phyloP scores from a whole-genome alignment of 2,113 vertebrate species.

The Megaleporinus macrocephalus region DNA sequence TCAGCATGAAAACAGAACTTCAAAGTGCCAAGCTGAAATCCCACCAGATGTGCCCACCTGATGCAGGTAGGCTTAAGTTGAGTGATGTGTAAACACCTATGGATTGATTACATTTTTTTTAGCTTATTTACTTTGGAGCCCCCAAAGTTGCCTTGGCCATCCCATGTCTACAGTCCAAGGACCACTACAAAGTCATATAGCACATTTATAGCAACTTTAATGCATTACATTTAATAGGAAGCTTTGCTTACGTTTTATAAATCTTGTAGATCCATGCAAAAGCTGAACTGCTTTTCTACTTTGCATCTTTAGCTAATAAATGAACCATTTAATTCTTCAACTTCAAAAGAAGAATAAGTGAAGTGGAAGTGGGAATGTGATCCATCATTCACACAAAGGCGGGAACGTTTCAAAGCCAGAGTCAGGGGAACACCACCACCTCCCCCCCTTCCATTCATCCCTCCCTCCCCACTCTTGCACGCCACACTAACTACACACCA shows the following conservation, averaged over 20 bases:
- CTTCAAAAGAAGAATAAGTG: background rate
- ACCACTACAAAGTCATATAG: too few species aligned
- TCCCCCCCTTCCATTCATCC: background rate
- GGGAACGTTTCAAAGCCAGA: background rate
- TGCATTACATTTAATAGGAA: too few species aligned
- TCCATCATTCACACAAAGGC: background rate
- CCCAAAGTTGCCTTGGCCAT: too few species aligned
- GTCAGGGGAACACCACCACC: background rate
- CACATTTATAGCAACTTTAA: too few species aligned
- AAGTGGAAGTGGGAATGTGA: background rate
- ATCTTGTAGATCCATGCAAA: too few species aligned
- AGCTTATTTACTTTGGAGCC: too few species aligned
- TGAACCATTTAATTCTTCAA: background rate
- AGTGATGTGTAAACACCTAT: too few species aligned
- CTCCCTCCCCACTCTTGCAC: background rate
- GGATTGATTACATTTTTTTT: too few species aligned
- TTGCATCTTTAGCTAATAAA: background rate
- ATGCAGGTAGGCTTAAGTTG: background rate
- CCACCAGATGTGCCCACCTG: background rate
- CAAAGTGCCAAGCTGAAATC: background rate
- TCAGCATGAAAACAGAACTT: conserved; percentile 14
- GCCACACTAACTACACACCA: background rate
- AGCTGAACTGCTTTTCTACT: background rate
- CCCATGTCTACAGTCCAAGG: too few species aligned
- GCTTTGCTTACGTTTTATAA: too few species aligned